phyloP scores from a whole-genome alignment of 2,797 vertebrate genomes.

The Kryptopterus vitreolus region DNA sequence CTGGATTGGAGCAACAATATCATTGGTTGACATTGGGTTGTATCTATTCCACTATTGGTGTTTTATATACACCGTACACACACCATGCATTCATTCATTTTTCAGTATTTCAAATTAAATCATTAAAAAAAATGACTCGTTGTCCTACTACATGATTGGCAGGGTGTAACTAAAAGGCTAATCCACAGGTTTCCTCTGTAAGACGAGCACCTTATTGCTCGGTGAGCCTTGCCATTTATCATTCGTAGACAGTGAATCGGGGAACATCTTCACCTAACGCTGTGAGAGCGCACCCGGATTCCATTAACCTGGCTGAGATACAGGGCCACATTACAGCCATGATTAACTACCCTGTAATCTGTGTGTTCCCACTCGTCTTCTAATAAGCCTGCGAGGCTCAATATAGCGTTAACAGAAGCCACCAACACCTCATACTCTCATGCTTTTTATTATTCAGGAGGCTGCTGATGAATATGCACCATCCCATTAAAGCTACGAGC shows the following conservation, averaged over 20 bases:
- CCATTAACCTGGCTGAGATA: conserved; percentile 38
- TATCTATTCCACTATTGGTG: background rate
- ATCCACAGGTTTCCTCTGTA: conserved; percentile 16
- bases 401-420: conserved; percentile 11
- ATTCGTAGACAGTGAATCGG: conserved; percentile 23
- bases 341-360: conserved; percentile 44
- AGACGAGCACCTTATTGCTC: conserved; percentile 13
- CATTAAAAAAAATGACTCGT: background rate
- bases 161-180: conserved; percentile 1
- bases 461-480: conserved; percentile 31
- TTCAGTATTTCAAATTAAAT: background rate
- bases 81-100: background rate
- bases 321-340: conserved; percentile 29
- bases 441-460: conserved; percentile 32
- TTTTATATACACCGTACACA: background rate
- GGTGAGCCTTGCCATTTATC: conserved; percentile 12
- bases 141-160: background rate
- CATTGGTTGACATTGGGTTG: background rate
- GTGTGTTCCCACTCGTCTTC: conserved; percentile 25
- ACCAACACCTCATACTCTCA: conserved; percentile 11
- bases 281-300: conserved; percentile 13
- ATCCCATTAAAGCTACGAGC: conserved; percentile 5
- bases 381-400: conserved; percentile 25
- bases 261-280: conserved; percentile 28
- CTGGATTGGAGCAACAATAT: background rate